Evolutionary conservation across 2,888 invertebrate species (phyloP).

Genomic region (Tridacna crocea): DNA sequence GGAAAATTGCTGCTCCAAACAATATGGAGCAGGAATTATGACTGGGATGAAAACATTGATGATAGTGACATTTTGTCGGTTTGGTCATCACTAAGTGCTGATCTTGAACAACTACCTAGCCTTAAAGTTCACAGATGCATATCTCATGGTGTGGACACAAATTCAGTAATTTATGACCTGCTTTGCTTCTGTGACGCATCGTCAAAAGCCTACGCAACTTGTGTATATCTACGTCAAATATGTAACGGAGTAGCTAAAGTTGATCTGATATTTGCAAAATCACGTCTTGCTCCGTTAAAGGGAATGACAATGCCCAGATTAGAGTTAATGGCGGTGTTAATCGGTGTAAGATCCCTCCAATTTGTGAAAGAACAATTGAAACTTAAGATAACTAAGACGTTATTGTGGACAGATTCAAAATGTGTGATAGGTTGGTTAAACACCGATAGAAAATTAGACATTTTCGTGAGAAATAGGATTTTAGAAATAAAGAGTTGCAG

Average conservation of each 20-base stretch:
- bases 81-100: neutral
- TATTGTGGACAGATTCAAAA: constrained; percentile 18
- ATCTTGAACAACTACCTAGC: neutral
- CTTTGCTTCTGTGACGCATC: constrained; percentile 11
- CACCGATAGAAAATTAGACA: neutral
- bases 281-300: constrained; percentile 9
- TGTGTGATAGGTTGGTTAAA: constrained; percentile 3
- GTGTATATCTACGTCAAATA: constrained; percentile 2
- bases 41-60: constrained; percentile 29
- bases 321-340: constrained; percentile 36
- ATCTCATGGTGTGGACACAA: neutral
- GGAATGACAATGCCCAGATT: constrained; percentile 10
- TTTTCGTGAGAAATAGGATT: neutral
- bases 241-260: neutral
- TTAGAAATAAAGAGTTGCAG: neutral
- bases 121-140: neutral
- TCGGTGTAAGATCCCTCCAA: constrained; percentile 25
- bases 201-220: neutral
- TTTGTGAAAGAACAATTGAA: constrained; percentile 12
- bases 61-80: neutral
- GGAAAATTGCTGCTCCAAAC: constrained; percentile 32
- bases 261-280: constrained; percentile 5
- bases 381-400: neutral
- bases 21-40: constrained; percentile 23
- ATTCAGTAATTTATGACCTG: neutral